Percentiles rank a stretch among this genome's conserved stretches.
Evolutionary conservation across 2,888 invertebrate species (phyloP).

Genomic region (Pyrrhia umbra): DNA sequence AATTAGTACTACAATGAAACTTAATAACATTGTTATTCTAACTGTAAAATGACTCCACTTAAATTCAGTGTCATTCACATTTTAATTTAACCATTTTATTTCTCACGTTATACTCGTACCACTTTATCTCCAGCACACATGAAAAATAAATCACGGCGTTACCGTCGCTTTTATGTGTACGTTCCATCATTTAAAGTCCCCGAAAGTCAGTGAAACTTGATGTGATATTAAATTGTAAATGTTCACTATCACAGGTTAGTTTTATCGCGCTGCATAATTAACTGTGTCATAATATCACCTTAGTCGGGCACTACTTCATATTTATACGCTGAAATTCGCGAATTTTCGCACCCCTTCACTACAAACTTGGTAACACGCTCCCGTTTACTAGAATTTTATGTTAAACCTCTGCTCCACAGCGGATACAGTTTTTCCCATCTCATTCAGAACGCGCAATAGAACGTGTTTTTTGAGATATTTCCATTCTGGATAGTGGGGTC

Average conservation of each 20-base stretch:
- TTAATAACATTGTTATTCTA: background rate
- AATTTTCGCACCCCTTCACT: conserved; percentile 35
- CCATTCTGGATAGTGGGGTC: conserved; percentile 63
- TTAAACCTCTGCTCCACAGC: conserved; percentile 63
- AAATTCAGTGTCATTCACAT: background rate
- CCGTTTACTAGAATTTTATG: conserved; percentile 61
- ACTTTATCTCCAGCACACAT: background rate
- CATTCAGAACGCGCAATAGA: conserved; percentile 66
- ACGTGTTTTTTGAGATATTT: conserved; percentile 69
- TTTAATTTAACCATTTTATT: background rate
- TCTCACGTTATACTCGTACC: background rate
- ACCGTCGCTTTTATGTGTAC: background rate
- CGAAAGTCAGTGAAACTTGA: background rate
- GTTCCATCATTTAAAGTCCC: background rate
- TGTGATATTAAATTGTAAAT: conserved; percentile 15
- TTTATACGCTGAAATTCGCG: conserved; percentile 45
- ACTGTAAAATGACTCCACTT: no score
- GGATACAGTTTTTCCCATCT: conserved; percentile 62
- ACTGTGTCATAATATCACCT: conserved; percentile 16
- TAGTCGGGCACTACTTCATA: conserved; percentile 47
- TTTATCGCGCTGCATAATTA: conserved; percentile 28
- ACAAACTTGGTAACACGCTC: conserved; percentile 56
- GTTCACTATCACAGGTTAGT: conserved; percentile 17
- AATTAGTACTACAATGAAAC: background rate
- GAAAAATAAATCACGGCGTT: background rate